Evolutionary conservation across 2,113 vertebrate species (phyloP), one percentile per base, ranked within the genome.

Genomic region (Mormoops blainvillei): DNA sequence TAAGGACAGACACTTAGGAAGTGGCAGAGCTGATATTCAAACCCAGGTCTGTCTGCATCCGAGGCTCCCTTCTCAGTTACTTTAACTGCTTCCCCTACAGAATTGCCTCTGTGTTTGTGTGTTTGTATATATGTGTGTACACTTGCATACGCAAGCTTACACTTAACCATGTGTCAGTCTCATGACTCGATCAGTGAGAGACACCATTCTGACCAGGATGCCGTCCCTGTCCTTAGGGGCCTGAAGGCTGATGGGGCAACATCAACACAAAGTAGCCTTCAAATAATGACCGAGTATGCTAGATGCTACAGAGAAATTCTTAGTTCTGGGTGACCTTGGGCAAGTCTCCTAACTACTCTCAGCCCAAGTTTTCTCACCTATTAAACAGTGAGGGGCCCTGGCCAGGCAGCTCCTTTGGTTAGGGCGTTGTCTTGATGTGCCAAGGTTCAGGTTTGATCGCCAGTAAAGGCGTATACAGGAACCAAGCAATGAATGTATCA

Each of bases 31-130:
- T 78, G 38, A 48, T 38, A 0, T 52, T 36, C 52, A 61, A 61
- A 82, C 22, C 52, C 54, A 92, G 84, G 31, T 73, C n/a, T 61
- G 7, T 78, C 31, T 85, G 77, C 73, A 68, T 77, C 43, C 18
- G 52, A 65, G 68, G 43, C 45, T 63, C 6, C 82, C 61, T 76
- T 68, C 71, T 74, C 33, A 84, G 38, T 80, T 71, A 33, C 19
- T 19, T 50, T 50, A 61, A 38, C 18, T 33, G 61, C n/a, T 87
- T 76, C 33, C 87, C 26, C 48, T 70, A 16, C 31, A 67, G 33
- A n/a, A 19, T 24, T 38, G 20, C 36, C 22, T 58, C 0, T 63
- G 28, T 76, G 31, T 52, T 71, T 31, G 28, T 61, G 33, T 56
- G 9, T 19, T 18, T 28, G 24, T 26, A 26, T 54, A 45, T 5